Evolutionary conservation across 2,113 vertebrate genomes (phyloP).

Genomic region (Rafetus swinhoei): DNA sequence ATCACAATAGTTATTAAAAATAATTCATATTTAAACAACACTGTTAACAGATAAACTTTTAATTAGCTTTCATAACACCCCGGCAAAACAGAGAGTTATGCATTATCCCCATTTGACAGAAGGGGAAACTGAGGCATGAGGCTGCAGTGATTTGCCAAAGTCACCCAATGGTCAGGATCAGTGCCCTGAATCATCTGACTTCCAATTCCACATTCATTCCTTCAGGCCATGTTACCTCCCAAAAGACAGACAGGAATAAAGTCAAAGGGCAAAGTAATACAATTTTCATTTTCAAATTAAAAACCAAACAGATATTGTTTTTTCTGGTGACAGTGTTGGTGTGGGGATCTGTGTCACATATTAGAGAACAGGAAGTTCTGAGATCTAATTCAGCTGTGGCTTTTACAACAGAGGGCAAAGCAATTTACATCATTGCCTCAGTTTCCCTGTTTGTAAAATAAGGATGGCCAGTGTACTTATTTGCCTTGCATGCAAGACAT

Average conservation of each 20-base stretch:
- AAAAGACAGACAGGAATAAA: background rate
- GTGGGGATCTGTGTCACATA: background rate
- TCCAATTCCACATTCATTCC: background rate
- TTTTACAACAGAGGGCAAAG: background rate
- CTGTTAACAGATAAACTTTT: background rate
- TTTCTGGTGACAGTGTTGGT: background rate
- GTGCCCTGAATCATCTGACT: too few species aligned
- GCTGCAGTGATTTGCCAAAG: background rate
- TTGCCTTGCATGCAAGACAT: background rate
- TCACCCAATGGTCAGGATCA: background rate
- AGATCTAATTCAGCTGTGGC: background rate
- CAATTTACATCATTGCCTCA: background rate
- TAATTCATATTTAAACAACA: background rate
- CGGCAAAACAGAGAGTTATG: background rate
- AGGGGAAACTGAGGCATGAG: background rate
- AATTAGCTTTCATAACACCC: too few species aligned
- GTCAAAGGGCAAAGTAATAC: background rate
- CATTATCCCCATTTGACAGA: background rate
- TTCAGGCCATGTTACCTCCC: background rate
- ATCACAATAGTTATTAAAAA: background rate
- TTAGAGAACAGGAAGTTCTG: background rate
- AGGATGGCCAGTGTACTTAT: background rate
- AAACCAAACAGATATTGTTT: background rate
- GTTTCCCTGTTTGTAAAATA: background rate
- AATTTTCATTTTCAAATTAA: background rate